A percentile compares a stretch with the other conserved stretches of the same genome.
Evolutionary conservation across 2,113 vertebrate genomes (phyloP).

Genomic region (Synodontis membranacea): DNA sequence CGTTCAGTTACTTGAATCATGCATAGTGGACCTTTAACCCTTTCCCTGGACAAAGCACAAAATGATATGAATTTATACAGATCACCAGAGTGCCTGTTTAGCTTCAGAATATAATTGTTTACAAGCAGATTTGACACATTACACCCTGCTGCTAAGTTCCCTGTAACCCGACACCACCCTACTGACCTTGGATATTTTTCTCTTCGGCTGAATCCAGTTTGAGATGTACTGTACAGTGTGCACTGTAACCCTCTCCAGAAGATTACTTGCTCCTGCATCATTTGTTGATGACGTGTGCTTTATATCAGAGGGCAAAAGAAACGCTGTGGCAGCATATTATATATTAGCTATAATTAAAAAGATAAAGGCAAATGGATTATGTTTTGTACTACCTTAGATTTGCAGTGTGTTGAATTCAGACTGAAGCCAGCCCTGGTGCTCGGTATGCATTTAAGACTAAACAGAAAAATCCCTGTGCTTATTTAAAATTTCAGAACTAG

Average conservation of each 20-base stretch:
- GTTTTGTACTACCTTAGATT: neutral
- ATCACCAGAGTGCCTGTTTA: neutral
- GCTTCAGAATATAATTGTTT: neutral
- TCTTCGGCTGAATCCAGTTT: constrained; percentile 4
- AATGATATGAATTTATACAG: neutral
- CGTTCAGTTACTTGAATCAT: no score
- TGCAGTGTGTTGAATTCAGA: neutral
- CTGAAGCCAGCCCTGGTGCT: neutral
- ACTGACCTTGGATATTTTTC: constrained; percentile 31
- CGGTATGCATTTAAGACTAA: neutral
- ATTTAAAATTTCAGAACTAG: neutral
- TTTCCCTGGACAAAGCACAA: neutral
- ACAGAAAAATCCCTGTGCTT: neutral
- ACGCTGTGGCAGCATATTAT: neutral
- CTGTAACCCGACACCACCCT: neutral
- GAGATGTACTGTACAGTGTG: constrained; percentile 6
- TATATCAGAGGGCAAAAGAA: constrained; percentile 18
- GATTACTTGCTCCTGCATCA: neutral
- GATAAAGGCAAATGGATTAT: neutral
- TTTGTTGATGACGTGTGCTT: constrained; percentile 19
- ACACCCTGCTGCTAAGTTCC: constrained; percentile 22
- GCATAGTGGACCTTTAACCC: no score
- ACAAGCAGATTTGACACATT: neutral
- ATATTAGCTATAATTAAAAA: neutral
- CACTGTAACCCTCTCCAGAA: neutral